Base-by-base conservation (phyloP, 2,888 invertebrate genomes). In the Mallateleia sp. region DNA sequence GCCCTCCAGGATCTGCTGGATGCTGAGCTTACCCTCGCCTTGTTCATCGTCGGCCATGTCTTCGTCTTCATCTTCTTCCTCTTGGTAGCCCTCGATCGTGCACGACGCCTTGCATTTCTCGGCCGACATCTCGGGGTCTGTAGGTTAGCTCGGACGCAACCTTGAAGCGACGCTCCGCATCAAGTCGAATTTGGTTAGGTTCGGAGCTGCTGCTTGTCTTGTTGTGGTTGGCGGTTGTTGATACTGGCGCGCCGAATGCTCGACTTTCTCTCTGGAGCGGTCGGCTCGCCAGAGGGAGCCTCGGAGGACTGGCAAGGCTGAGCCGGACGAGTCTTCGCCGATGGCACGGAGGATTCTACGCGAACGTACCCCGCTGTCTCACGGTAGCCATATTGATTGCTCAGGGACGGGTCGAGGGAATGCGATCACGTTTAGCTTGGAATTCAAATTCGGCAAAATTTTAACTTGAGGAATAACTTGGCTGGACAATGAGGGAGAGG, bases 1-100 rank as follows among this genome's bases (percentile, higher is more conserved):
- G 54, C 95, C 93, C 52, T 94, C 94, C 32, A 95, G 91, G 54
- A 95, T 95, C 86, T 94, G 93, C 84, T 94, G 93, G 67, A 95
- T 95, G 87, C 94, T 94, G 79, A 94, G 91, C 85, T 94, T 94
- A 81, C 94, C 93, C 80, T 93, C 92, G 86, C 86, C 90, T 67
- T 88, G 89, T 15, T 88, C 87, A 67, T 90, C 89, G 72, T 89
- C 90, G 74, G 92, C 89, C 89, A 91, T 91, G 77, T 91, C 93
- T 88, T 92, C 93, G 58, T 92, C 93, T 83, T 93, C 92, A 74
- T 50, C 85, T 32, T 90, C 90, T 80, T 91, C 92, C 67, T 91
- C 91, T 75, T 89, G 92, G 85, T 93, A 91, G 83, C 92, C 93
- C 89, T 92, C 93, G 79, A 90, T 89, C 81, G 89, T 86, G 74